Conservation (phyloP, 2,113 vertebrate species). For the Uropsilus gracilis region DNA sequence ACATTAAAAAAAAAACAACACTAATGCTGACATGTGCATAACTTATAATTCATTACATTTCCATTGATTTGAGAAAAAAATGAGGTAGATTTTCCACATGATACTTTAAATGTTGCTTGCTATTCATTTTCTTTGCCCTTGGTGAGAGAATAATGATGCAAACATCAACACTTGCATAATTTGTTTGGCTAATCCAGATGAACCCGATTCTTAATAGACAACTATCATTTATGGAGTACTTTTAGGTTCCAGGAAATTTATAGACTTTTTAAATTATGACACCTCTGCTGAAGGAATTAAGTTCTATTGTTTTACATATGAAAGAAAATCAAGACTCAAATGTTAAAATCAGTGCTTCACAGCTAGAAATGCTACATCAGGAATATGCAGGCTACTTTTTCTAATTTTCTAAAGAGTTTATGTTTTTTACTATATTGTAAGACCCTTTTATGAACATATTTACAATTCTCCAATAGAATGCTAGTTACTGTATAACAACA, state of each 20-base stretch:
- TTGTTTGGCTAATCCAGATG: neutral
- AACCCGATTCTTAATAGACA: neutral
- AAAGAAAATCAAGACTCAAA: neutral
- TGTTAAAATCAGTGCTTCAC: neutral
- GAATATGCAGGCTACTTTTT: neutral
- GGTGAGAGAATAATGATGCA: neutral
- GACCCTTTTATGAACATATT: neutral
- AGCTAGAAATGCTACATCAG: neutral
- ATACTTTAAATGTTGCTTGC: neutral
- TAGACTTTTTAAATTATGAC: neutral
- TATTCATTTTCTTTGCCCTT: neutral
- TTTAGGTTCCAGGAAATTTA: neutral
- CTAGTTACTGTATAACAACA: neutral
- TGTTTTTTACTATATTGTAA: neutral
- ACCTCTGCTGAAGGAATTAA: neutral
- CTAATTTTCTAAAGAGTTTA: neutral
- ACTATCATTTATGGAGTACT: neutral
- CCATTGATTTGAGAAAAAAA: neutral
- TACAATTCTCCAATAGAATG: neutral
- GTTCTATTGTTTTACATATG: neutral
- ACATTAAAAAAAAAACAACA: neutral
- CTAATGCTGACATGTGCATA: neutral
- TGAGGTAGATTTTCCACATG: neutral
- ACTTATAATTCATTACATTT: neutral
- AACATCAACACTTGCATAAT: neutral